phyloP scores from a whole-genome alignment of 2,113 vertebrate genomes.

The Sorex fumeus region DNA sequence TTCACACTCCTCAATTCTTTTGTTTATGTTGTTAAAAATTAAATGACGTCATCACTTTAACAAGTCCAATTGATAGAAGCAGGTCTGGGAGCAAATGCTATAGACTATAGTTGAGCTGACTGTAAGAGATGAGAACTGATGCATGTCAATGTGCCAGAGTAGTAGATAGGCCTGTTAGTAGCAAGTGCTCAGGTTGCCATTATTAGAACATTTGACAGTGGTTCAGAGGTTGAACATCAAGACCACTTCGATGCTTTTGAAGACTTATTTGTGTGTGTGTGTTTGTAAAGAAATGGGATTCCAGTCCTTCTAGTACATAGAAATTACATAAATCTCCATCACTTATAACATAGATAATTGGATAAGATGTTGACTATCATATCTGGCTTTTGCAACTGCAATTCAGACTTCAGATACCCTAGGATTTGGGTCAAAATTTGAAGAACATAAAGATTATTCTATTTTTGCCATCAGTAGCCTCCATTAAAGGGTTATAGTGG shows the following conservation, averaged over 20 bases:
- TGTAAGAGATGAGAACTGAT: neutral
- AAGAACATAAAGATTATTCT: neutral
- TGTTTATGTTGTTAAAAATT: neutral
- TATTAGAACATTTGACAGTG: neutral
- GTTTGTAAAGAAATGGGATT: conserved; percentile 19
- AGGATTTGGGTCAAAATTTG: neutral
- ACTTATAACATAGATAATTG: neutral
- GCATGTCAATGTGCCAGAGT: neutral
- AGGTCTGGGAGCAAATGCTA: neutral
- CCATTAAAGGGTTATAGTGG: neutral
- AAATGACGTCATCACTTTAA: neutral
- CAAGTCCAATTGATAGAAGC: neutral
- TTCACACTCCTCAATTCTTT: neutral
- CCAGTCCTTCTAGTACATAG: neutral
- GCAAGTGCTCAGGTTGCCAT: too few relatives aligned
- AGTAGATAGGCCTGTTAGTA: rapidly evolving
- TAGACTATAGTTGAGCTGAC: neutral
- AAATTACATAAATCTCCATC: neutral
- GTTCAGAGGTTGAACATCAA: neutral
- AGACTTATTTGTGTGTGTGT: neutral
- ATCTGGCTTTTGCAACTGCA: conserved; percentile 9
- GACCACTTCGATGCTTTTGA: neutral
- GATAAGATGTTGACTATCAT: neutral
- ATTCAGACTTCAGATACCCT: conserved; percentile 8
- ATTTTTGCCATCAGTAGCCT: neutral